Conservation (phyloP, 2,113 vertebrate species). For the Podarcis muralis region DNA sequence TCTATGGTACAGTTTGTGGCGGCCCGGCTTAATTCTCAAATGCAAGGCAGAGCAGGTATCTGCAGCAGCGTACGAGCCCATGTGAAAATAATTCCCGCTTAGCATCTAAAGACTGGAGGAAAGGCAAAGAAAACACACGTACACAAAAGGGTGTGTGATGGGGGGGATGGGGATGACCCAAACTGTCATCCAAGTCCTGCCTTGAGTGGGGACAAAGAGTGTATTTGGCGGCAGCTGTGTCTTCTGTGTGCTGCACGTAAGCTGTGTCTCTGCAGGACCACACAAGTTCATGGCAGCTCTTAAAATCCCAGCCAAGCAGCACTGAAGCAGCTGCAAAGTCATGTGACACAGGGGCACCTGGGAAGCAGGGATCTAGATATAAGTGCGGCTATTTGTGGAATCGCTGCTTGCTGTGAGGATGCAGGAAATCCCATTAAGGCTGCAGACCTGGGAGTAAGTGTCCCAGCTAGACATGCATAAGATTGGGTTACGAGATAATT, state of each 20-base stretch:
- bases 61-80: not conserved
- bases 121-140: not conserved
- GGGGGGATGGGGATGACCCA: not conserved
- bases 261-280: conserved; percentile 72
- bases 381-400: not conserved
- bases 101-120: conserved; percentile 7
- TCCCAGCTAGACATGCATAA: not conserved
- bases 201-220: conserved; percentile 59
- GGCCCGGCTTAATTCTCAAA: conserved; percentile 7
- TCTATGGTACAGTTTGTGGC: not conserved
- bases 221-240: conserved; percentile 53
- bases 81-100: conserved; percentile 37
- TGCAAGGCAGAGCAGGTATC: conserved; percentile 30
- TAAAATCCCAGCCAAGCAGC: conserved; percentile 33
- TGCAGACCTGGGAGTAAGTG: too few relatives aligned
- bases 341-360: conserved; percentile 57
- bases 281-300: conserved; percentile 69
- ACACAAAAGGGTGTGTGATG: conserved; percentile 23
- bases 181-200: conserved; percentile 30
- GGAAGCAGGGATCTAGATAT: conserved; percentile 23
- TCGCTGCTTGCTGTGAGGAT: not conserved
- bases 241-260: conserved; percentile 26
- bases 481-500: not conserved
- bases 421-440: not conserved
- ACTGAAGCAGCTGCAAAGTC: conserved; percentile 52